A percentile compares a stretch with the other conserved stretches of the same genome.
phyloP scores from a whole-genome alignment of 1,140 invertebrate species.

The Hetaerina americana region DNA sequence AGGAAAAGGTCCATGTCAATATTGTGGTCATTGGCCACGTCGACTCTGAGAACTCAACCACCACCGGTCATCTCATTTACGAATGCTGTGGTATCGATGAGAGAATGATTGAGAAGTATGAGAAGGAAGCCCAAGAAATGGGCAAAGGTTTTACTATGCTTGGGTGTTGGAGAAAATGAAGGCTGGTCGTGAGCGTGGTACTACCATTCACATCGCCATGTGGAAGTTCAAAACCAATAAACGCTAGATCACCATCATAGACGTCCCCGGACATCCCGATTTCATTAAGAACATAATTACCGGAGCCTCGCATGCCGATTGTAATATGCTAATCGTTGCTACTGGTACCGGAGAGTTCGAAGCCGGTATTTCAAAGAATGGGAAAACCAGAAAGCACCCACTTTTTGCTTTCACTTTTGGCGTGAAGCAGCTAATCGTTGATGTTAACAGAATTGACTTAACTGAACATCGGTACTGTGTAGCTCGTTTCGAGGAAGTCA shows the following conservation, averaged over 20 bases:
- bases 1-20: constrained; percentile 96
- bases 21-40: constrained; percentile 97
- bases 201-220: constrained; percentile 98
- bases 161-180: constrained; percentile 99
- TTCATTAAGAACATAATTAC: constrained; percentile 99
- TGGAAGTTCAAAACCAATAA: constrained; percentile 98
- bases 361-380: constrained; percentile 97
- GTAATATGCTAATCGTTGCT: constrained; percentile 93
- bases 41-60: constrained; percentile 93
- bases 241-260: constrained; percentile 98
- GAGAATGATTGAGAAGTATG: constrained; percentile 91
- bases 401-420: constrained; percentile 94
- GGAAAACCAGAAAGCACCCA: constrained; percentile 97
- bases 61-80: constrained; percentile 92
- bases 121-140: constrained; percentile 95
- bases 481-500: constrained; percentile 87
- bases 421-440: constrained; percentile 96
- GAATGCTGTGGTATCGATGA: constrained; percentile 97
- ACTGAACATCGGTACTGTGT: constrained; percentile 93
- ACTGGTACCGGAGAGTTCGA: constrained; percentile 97
- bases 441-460: constrained; percentile 99
- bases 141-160: constrained; percentile 92
- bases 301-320: constrained; percentile 94
- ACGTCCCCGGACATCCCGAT: constrained; percentile 97
- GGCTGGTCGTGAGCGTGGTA: constrained; percentile 97